A percentile compares a stretch with the other conserved stretches of the same genome.
phyloP scores from a whole-genome alignment of 2,888 invertebrate genomes.

The Allophyes oxyacanthae region DNA sequence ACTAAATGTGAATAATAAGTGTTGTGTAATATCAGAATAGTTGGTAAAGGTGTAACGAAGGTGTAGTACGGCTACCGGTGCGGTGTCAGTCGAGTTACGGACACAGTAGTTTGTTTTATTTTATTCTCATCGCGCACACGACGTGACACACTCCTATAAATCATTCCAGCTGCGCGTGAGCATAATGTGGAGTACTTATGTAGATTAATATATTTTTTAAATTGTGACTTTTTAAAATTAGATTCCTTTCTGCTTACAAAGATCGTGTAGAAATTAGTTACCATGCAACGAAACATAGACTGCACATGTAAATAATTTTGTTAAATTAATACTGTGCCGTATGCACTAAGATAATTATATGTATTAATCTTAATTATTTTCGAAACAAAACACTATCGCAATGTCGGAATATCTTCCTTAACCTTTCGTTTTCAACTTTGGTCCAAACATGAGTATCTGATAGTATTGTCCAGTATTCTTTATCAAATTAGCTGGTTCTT shows the following conservation, averaged over 20 bases:
- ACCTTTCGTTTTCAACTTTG: too few relatives aligned
- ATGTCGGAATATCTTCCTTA: too few relatives aligned
- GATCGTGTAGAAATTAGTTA: too few relatives aligned
- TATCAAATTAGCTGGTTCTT: slow-evolving; percentile 59
- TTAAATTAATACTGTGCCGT: too few relatives aligned
- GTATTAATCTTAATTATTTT: too few relatives aligned
- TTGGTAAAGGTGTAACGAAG: slow-evolving; percentile 6
- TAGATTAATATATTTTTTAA: slow-evolving; percentile 1
- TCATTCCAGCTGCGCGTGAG: slow-evolving; percentile 56
- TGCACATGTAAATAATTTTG: too few relatives aligned
- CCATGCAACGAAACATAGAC: too few relatives aligned
- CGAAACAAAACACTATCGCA: too few relatives aligned
- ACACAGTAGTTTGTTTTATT: slow-evolving; percentile 61
- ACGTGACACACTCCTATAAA: slow-evolving; percentile 57
- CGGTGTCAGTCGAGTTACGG: slow-evolving; percentile 41
- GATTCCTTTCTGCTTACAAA: too few relatives aligned
- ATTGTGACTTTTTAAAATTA: too few relatives aligned
- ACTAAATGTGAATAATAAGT: slow-evolving; percentile 39
- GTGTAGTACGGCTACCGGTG: slow-evolving; percentile 35
- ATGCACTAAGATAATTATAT: too few relatives aligned
- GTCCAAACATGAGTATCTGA: slow-evolving; percentile 6
- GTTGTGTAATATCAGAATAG: slow-evolving; percentile 10
- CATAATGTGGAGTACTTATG: slow-evolving; percentile 43
- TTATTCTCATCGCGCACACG: slow-evolving; percentile 59
- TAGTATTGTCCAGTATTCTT: slow-evolving; percentile 32